Percentiles rank a stretch among this genome's conserved stretches.
Evolutionary conservation across 2,113 vertebrate species (phyloP).

Genomic region (Numenius arquata): DNA sequence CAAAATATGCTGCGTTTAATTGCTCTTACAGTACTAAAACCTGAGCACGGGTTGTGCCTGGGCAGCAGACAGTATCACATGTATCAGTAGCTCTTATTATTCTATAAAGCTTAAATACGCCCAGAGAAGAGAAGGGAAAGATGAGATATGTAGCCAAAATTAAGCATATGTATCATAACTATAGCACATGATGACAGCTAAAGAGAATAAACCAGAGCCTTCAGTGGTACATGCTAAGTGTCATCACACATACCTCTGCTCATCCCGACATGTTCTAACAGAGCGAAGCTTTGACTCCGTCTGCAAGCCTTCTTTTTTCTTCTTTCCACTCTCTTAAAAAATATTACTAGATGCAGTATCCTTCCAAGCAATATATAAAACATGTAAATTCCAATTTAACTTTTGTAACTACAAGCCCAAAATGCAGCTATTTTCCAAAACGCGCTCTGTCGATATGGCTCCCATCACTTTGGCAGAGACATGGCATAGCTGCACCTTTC

Average conservation of each 20-base stretch:
- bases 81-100: slow-evolving; percentile 13
- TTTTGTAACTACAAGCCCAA: slow-evolving; percentile 52
- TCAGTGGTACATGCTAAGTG: slow-evolving; percentile 29
- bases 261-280: slow-evolving; percentile 55
- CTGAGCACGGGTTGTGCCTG: not conserved
- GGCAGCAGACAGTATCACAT: not conserved
- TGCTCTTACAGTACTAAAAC: not conserved
- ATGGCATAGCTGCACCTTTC: slow-evolving; percentile 64
- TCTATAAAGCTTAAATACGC: not conserved
- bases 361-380: slow-evolving; percentile 56
- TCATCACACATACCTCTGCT: slow-evolving; percentile 56
- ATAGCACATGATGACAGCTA: slow-evolving; percentile 47
- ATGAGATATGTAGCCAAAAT: slow-evolving; percentile 52
- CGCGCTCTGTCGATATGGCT: slow-evolving; percentile 21
- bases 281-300: not conserved
- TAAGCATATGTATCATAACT: slow-evolving; percentile 42
- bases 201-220: slow-evolving; percentile 35
- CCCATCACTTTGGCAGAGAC: slow-evolving; percentile 62
- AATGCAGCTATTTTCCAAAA: slow-evolving; percentile 42
- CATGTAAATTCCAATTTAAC: slow-evolving; percentile 37
- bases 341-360: slow-evolving; percentile 31
- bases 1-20: not conserved
- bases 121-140: not conserved
- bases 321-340: slow-evolving; percentile 49
- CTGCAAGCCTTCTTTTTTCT: slow-evolving; percentile 23